phyloP scores from a whole-genome alignment of 2,113 vertebrate species.

The Verasper variegatus region DNA sequence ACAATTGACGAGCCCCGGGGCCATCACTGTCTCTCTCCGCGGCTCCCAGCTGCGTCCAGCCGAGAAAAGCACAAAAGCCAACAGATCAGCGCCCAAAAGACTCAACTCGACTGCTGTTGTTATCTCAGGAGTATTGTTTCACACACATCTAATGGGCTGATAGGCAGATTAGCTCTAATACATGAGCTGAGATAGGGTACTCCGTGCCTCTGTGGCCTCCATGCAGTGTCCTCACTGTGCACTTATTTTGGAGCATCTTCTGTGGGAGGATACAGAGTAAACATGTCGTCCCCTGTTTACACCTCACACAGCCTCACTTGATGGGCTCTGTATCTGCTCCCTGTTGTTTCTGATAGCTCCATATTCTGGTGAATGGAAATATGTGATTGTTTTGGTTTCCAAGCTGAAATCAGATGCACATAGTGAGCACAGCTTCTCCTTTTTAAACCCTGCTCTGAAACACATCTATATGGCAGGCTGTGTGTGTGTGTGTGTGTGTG shows the following conservation, averaged over 20 bases:
- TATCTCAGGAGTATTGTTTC: constrained; percentile 61
- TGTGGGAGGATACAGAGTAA: constrained; percentile 11
- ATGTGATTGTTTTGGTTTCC: not conserved
- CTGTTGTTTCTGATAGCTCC: not conserved
- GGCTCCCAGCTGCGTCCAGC: constrained; percentile 60
- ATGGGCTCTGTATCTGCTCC: not conserved
- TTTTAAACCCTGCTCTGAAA: constrained; percentile 59
- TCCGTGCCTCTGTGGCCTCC: not conserved
- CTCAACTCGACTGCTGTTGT: constrained; percentile 48
- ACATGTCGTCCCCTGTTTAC: constrained; percentile 50
- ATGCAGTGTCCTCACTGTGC: not conserved
- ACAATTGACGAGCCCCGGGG: constrained; percentile 57
- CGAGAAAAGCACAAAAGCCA: constrained; percentile 60
- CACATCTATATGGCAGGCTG: constrained; percentile 57
- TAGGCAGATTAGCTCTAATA: not conserved
- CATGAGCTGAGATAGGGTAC: not conserved
- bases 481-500: constrained; percentile 66
- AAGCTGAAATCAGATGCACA: constrained; percentile 17
- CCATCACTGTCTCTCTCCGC: constrained; percentile 17
- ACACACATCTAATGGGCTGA: constrained; percentile 35
- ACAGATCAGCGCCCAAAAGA: constrained; percentile 40
- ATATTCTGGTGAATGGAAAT: constrained; percentile 18
- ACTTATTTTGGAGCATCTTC: constrained; percentile 20
- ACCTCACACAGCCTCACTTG: constrained; percentile 4
- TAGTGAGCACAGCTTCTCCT: constrained; percentile 9